Evolutionary conservation across 1,140 invertebrate species (phyloP), one percentile per base, ranked within the genome.

Genomic region (Calephelis virginiensis): DNA sequence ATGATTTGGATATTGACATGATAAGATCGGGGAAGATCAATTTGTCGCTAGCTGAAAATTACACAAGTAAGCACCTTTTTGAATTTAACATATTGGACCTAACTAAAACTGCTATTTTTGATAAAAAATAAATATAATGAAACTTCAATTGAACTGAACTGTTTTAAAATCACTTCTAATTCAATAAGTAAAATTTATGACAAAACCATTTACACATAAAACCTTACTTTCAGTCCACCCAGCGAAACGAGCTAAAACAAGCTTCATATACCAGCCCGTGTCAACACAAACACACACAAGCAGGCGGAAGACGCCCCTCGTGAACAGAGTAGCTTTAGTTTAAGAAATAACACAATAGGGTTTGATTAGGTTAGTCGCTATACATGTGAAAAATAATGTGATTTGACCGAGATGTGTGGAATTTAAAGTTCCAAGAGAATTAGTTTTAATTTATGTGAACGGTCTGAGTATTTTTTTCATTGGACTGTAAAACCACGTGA

Each of bases 261-360:
- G 78, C 75, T 91, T 80, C 75, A 80, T 91, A 48, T 89, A 89
- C 75, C 87, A 87, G 62, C 82, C 89, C 3, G 82, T 91, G 53
- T 72, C 80, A 9, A 69, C 89, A 13, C 80, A 81, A 62, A 67
- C 89, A 8, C 84, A 88, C 71, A 83, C 86, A 6, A 93, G 92
- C 79, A 79, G 93, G 64, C 86, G 93, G 65, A 93, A 93, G 80
- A 93, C 93, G 66, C 92, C 92, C 50, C 87, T 93, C 65, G 92
- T 93, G 12, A 93, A 93, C 75, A 76, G 93, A 74, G 92, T 93
- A 59, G 53, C 53, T 12, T 37, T 59, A 37, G 53, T 59, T 37
- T 59, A 38, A 59, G 77, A 10, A 64, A 82, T 38, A 43, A 28
- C 75, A 74, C 45, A 60, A 81, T 17, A 11, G 61, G 43, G n/a